Evolutionary conservation across 2,888 invertebrate species (phyloP).

Genomic region (Druceiella hillmani): DNA sequence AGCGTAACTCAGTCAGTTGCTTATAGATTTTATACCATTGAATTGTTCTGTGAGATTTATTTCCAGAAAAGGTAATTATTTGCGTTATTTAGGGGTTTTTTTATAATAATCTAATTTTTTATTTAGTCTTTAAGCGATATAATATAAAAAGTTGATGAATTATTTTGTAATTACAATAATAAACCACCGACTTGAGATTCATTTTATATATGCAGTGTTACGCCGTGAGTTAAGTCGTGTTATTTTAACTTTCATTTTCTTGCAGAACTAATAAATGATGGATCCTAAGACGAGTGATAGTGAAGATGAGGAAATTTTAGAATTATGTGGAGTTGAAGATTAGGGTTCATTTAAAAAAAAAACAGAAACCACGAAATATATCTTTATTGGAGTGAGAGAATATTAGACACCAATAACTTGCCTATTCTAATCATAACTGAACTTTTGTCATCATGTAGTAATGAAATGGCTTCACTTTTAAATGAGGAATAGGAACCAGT

Average conservation of each 20-base stretch:
- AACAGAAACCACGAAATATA: constrained; percentile 8
- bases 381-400: constrained; percentile 8
- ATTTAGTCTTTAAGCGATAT: constrained; percentile 5
- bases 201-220: constrained; percentile 15
- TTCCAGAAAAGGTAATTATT: constrained; percentile 6
- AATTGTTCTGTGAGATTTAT: constrained; percentile 5
- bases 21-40: constrained; percentile 4
- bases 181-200: constrained; percentile 5
- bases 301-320: constrained; percentile 11
- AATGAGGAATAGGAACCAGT: constrained; percentile 11
- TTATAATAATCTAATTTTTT: constrained; percentile 4
- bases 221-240: constrained; percentile 8
- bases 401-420: constrained; percentile 11
- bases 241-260: constrained; percentile 10
- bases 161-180: constrained; percentile 4
- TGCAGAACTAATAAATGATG: constrained; percentile 8
- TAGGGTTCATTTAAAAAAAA: constrained; percentile 8
- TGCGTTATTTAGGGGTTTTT: constrained; percentile 7
- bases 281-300: constrained; percentile 11
- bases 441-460: constrained; percentile 11
- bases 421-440: constrained; percentile 12
- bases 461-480: constrained; percentile 8
- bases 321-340: constrained; percentile 9
- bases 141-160: constrained; percentile 3
- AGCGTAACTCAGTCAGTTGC: constrained; percentile 12